Percentiles rank a stretch among this genome's conserved stretches.
These are phyloP conservation scores for Zelostemma sp. DNA, from an alignment of 1,140 invertebrate species.

Conservation along the genomic window DNA sequence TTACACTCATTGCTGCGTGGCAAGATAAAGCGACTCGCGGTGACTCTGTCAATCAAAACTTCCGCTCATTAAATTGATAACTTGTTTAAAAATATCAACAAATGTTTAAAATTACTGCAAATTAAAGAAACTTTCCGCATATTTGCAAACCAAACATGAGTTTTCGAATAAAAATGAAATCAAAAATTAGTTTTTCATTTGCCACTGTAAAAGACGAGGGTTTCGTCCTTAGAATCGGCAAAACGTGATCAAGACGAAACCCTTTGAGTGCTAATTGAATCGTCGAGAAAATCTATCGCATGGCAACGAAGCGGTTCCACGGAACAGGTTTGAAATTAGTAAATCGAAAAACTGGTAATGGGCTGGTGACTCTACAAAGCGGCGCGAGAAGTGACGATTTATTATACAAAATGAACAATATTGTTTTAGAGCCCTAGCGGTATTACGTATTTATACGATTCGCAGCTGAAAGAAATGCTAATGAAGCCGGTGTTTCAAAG, in stretches of 20 bases:
- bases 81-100: too few relatives aligned
- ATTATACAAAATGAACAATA: conserved; percentile 39
- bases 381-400: conserved; percentile 46
- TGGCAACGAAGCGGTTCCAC: conserved; percentile 6
- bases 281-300: conserved; percentile 46
- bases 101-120: too few relatives aligned
- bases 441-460: conserved; percentile 48
- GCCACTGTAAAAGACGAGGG: too few relatives aligned
- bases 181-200: too few relatives aligned
- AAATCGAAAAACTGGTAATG: conserved; percentile 41
- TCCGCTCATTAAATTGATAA: too few relatives aligned
- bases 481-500: conserved; percentile 46
- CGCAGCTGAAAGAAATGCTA: conserved; percentile 46
- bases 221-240: too few relatives aligned
- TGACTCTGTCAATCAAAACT: too few relatives aligned
- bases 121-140: too few relatives aligned
- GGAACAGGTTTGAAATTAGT: conserved; percentile 47
- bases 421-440: conserved; percentile 26
- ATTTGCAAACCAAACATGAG: too few relatives aligned
- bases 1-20: too few relatives aligned
- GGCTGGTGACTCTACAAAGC: conserved; percentile 41
- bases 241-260: conserved; percentile 8
- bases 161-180: too few relatives aligned
- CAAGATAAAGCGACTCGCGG: too few relatives aligned
- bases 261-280: conserved; percentile 35